phyloP scores from a whole-genome alignment of 1,140 invertebrate genomes.

The Paracyclopina nana region DNA sequence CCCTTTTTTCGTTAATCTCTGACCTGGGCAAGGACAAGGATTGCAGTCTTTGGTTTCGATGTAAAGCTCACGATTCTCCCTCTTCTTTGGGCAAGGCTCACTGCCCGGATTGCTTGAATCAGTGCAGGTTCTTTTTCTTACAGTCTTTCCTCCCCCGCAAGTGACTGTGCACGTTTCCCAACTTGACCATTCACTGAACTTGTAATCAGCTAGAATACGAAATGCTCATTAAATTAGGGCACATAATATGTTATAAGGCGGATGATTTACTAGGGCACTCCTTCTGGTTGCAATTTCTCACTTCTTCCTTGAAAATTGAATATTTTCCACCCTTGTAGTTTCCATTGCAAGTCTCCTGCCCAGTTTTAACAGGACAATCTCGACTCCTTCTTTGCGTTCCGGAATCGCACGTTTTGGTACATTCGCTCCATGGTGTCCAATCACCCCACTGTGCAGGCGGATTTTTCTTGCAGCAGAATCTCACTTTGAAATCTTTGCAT shows the following conservation, averaged over 20 bases:
- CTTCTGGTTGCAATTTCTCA: background rate
- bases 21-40: conserved; percentile 2
- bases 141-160: background rate
- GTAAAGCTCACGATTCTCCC: background rate
- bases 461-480: conserved; percentile 8
- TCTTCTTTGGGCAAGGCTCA: background rate
- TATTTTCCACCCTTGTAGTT: background rate
- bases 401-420: background rate
- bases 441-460: conserved; percentile 9
- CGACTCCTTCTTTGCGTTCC: background rate
- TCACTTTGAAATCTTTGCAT: conserved; percentile 12
- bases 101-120: background rate
- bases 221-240: background rate
- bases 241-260: background rate
- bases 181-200: background rate
- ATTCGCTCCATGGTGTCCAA: background rate
- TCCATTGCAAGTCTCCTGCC: conserved; percentile 1
- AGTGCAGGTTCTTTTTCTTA: background rate
- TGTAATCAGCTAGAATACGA: background rate
- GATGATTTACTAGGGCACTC: background rate
- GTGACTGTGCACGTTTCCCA: background rate
- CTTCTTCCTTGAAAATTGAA: background rate
- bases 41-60: background rate
- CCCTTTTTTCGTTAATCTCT: background rate
- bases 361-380: background rate